Conservation (phyloP, 1,140 invertebrate genomes). For the Drosophila athabasca region DNA sequence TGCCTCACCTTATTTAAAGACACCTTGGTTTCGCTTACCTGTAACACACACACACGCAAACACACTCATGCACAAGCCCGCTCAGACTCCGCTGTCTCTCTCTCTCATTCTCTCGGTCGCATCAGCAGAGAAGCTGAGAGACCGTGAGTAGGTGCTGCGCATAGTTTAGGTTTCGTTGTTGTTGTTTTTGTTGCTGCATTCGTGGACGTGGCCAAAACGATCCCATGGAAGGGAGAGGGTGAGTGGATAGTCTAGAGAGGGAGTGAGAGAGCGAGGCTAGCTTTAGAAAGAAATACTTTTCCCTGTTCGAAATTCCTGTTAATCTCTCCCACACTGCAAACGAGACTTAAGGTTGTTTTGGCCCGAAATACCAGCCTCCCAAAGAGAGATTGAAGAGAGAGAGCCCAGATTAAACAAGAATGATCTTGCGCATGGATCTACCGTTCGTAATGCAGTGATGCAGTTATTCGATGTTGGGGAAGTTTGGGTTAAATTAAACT, state of each 20-base stretch:
- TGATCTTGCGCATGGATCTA: too few relatives aligned
- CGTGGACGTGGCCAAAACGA: conserved; percentile 15
- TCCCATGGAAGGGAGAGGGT: neutral
- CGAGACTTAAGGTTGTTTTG: neutral
- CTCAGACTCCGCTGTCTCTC: conserved; percentile 1
- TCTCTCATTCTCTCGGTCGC: neutral
- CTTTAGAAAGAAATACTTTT: neutral
- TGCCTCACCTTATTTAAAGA: neutral
- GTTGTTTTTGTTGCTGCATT: neutral
- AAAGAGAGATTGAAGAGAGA: too few relatives aligned
- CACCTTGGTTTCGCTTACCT: conserved; percentile 28
- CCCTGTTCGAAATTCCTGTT: conserved; percentile 1
- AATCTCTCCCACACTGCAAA: neutral
- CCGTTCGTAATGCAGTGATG: too few relatives aligned
- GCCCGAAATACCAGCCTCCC: too few relatives aligned
- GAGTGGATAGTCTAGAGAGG: neutral
- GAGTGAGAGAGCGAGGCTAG: neutral
- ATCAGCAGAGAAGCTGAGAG: neutral
- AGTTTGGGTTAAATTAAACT: too few relatives aligned
- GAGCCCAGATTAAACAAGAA: too few relatives aligned
- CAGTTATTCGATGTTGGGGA: too few relatives aligned
- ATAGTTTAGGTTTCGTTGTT: too few relatives aligned
- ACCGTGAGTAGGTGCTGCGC: conserved; percentile 6
- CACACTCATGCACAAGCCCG: conserved; percentile 5
- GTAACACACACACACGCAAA: conserved; percentile 1